Base-by-base conservation (phyloP, 2,888 invertebrate genomes). In the Orthosia gracilis region DNA sequence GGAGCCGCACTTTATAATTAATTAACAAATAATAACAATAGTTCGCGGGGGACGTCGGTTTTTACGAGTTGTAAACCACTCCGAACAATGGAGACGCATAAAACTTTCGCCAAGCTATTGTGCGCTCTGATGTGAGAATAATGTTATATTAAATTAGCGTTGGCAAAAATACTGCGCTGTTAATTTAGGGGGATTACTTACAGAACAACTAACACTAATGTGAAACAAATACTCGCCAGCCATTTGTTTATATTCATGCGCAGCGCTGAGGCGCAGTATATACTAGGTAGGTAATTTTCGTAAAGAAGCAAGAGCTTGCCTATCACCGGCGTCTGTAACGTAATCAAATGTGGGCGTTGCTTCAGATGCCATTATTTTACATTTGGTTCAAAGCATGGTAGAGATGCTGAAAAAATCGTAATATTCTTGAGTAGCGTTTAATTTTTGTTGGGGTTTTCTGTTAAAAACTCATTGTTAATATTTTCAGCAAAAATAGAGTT, bases 11-110 rank as follows among this genome's bases (percentile, higher is more conserved):
- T 88, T 84, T 82, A 83, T 91, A 90, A 91, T 91, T 91, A 91
- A 91, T 90, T 87, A 90, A 88, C 86, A 87, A 89, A 88, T 86
- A 86, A 82, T 84, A 90, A 90, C 89, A 91, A 91, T 89, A 89
- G 90, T 89, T 76, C 72, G 83, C 49, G 45, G 80, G 87, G 83
- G 83, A 59, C 75, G 87, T 80, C 80, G 74, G 80, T 91, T 91
- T 91, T 90, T 90, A 89, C 78, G 80, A 84, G 67, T 78, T 78
- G 74, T 73, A 75, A 74, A 78, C 77, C 78, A 76, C 80, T 72
- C 69, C 40, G 54, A 85, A 91, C 90, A 90, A 91, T 86, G 78
- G 85, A 79, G 83, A 73, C 76, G 80, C 81, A 80, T 84, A 78
- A 83, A 87, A 86, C 79, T 87, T 83, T 78, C 69, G 70, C 79